Evolutionary conservation across 37 sponge, comb jelly and placozoan species (phyloP).

Genomic region (Diacarnus erythraeanus): DNA sequence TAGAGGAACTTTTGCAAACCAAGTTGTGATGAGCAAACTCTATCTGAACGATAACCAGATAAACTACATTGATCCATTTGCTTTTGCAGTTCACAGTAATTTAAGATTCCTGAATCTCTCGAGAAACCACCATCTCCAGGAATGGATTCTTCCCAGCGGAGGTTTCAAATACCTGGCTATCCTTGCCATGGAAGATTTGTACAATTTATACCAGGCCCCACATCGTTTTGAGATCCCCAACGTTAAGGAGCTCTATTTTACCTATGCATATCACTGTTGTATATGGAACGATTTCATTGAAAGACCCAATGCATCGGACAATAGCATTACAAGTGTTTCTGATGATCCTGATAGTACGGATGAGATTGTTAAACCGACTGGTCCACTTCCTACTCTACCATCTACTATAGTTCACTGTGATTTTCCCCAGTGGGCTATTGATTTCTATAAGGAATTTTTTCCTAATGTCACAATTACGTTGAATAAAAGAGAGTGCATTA

Average conservation of each 20-base stretch:
- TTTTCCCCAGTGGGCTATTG: background rate
- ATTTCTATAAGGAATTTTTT: background rate
- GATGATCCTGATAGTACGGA: background rate
- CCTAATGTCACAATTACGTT: background rate
- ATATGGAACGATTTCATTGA: conserved; percentile 17
- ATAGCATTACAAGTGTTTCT: background rate
- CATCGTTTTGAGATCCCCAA: background rate
- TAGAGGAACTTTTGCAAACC: background rate
- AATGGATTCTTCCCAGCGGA: conserved; percentile 29
- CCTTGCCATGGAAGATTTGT: conserved; percentile 26
- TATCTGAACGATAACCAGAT: conserved; percentile 48
- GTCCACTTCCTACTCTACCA: background rate
- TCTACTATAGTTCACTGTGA: background rate
- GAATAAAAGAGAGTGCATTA: background rate
- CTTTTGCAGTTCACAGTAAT: conserved; percentile 22
- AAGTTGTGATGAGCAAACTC: background rate
- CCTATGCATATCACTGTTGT: conserved; percentile 80
- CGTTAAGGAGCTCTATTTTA: conserved; percentile 13
- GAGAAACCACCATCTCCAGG: conserved; percentile 16
- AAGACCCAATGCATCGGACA: background rate
- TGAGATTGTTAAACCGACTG: background rate
- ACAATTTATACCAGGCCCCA: conserved; percentile 28
- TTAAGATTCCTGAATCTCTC: conserved; percentile 50
- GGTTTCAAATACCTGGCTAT: conserved; percentile 48
- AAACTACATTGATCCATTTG: background rate